These are phyloP conservation scores for Linepithema humile DNA, from an alignment of 1,140 invertebrate species.

Conservation along the genomic window DNA sequence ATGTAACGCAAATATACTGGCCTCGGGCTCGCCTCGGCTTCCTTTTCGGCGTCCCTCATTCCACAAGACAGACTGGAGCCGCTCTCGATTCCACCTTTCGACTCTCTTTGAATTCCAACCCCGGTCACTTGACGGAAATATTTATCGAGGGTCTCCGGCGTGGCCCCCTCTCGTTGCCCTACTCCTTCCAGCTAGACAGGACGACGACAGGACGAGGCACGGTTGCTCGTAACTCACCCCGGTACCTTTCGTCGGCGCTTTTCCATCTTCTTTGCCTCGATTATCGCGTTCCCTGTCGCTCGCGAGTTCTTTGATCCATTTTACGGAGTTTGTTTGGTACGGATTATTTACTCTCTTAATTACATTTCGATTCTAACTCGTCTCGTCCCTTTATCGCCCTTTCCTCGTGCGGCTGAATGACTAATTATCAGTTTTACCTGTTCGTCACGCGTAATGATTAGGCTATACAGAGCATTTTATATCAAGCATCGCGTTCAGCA, in stretches of 20 bases:
- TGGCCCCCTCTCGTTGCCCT: constrained; percentile 57
- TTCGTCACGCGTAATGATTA: not conserved
- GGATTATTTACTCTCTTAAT: constrained; percentile 83
- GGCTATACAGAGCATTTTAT: not conserved
- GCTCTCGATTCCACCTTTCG: constrained; percentile 81
- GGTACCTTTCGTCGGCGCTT: constrained; percentile 61
- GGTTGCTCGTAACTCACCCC: constrained; percentile 61
- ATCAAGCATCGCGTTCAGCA: not conserved
- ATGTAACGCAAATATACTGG: constrained; percentile 82
- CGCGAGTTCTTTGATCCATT: constrained; percentile 81
- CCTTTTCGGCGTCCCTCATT: constrained; percentile 43
- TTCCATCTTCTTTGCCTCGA: not conserved
- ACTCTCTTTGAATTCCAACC: constrained; percentile 81
- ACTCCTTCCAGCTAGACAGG: constrained; percentile 69
- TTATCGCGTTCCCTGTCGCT: constrained; percentile 45
- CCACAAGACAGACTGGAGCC: constrained; percentile 61
- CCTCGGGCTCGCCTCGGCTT: constrained; percentile 58
- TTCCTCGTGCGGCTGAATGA: constrained; percentile 20
- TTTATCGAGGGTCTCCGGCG: constrained; percentile 82
- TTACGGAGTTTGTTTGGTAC: constrained; percentile 77
- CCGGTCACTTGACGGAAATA: constrained; percentile 84
- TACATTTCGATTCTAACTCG: constrained; percentile 79
- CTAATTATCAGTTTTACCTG: constrained; percentile 31
- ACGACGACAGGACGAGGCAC: constrained; percentile 65
- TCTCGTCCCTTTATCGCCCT: not conserved